phyloP scores from a whole-genome alignment of 2,888 invertebrate genomes.

The Hetaerina titia region DNA sequence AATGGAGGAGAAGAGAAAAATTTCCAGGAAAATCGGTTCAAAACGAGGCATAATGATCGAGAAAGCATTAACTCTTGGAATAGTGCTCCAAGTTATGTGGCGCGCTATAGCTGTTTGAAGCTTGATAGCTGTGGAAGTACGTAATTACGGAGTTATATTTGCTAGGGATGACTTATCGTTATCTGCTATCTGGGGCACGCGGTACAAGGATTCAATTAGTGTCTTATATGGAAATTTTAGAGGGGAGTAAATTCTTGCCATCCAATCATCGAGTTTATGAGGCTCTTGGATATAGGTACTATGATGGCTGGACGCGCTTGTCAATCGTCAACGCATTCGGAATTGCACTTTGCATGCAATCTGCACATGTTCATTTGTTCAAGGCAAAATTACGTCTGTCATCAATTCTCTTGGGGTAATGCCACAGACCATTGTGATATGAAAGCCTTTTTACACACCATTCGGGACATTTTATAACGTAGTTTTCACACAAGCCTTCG shows the following conservation, averaged over 20 bases:
- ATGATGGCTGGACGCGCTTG: background rate
- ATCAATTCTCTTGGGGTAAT: background rate
- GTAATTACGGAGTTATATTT: conserved; percentile 51
- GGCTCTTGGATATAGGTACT: background rate
- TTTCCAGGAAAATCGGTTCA: background rate
- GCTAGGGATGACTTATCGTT: conserved; percentile 34
- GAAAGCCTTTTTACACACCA: background rate
- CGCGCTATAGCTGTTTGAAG: background rate
- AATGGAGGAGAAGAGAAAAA: background rate
- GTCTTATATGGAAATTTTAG: conserved; percentile 27
- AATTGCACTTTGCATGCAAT: background rate
- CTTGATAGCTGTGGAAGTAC: conserved; percentile 1
- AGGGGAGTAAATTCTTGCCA: background rate
- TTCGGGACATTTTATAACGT: background rate
- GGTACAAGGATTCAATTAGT: conserved; percentile 22
- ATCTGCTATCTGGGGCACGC: conserved; percentile 30
- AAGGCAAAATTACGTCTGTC: background rate
- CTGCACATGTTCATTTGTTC: background rate
- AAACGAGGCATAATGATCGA: conserved; percentile 12
- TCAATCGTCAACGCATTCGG: background rate
- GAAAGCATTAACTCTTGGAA: conserved; percentile 12
- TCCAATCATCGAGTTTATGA: background rate
- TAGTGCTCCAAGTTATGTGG: background rate
- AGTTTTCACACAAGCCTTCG: no score
- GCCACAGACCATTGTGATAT: background rate